phyloP scores from a whole-genome alignment of 2,888 invertebrate species.

The Apodemia zela region DNA sequence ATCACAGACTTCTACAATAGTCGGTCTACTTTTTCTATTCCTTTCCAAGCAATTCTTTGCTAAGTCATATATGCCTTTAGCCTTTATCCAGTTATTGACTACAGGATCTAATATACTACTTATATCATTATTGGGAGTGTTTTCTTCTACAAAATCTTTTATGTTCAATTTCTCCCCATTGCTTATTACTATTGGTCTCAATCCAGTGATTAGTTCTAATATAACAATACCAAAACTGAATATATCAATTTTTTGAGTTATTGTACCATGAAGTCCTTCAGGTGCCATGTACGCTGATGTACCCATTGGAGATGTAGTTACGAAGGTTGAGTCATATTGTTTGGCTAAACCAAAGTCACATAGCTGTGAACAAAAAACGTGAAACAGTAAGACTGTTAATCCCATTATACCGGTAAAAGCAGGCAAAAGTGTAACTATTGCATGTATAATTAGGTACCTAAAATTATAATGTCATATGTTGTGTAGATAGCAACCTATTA shows the following conservation, averaged over 20 bases:
- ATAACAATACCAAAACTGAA: slow-evolving; percentile 90
- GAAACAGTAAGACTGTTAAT: too few relatives aligned
- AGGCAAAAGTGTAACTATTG: too few relatives aligned
- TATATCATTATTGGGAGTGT: slow-evolving; percentile 70
- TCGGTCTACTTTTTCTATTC: slow-evolving; percentile 77
- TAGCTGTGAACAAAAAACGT: slow-evolving; percentile 66
- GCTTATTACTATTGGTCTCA: slow-evolving; percentile 81
- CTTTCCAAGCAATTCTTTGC: slow-evolving; percentile 78
- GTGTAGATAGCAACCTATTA: too few relatives aligned
- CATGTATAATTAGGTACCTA: too few relatives aligned
- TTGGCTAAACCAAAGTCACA: slow-evolving; percentile 89
- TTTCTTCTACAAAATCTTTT: slow-evolving; percentile 75
- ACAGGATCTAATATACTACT: slow-evolving; percentile 75
- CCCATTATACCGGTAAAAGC: too few relatives aligned
- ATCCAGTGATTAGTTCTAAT: slow-evolving; percentile 85
- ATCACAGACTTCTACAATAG: slow-evolving; percentile 76
- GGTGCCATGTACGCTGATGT: slow-evolving; percentile 89
- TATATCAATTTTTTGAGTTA: slow-evolving; percentile 87
- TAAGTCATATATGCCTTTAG: slow-evolving; percentile 73
- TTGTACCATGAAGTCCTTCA: slow-evolving; percentile 84
- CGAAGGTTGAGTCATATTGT: slow-evolving; percentile 64
- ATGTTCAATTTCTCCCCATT: slow-evolving; percentile 70
- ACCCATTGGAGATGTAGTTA: slow-evolving; percentile 80
- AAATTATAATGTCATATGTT: too few relatives aligned
- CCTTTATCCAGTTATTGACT: slow-evolving; percentile 76